Evolutionary conservation across 2,797 vertebrate genomes (phyloP), one percentile per base, ranked within the genome.

Genomic region (Liparis tanakae): DNA sequence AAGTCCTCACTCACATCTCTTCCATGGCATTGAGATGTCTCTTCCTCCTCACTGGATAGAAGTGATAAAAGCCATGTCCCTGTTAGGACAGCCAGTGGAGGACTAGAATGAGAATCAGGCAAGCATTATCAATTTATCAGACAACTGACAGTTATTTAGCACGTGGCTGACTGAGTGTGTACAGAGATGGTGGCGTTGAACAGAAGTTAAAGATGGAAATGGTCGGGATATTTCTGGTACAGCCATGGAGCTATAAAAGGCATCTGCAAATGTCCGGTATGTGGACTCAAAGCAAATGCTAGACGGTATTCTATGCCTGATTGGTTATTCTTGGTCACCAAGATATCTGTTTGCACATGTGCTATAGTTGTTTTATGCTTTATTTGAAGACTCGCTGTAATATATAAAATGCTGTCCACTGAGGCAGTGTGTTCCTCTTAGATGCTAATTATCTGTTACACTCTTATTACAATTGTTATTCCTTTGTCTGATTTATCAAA

Each of bases 161-260:
- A 1, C 53, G 34, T 71, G 61, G 34, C 67, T 36, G 34, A 60
- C 56, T 62, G 37, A 61, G 51, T 63, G 44, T 72, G 65, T 74
- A 36, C 70, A 48, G 75, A 60, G 64, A 76, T 68, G 58, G 66
- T 48, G 63, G 66, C 57, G 62, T 68, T 53, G 53, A 82, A 74
- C 65, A 22, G 39, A 56, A 70, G 74, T 73, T 70, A 82, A 80
- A 76, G 69, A 72, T 70, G 74, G 77, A 25, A 39, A 76, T 59
- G 70, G 72, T 41, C 0, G 71, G 56, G 77, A 30, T 91, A 88
- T 87, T 82, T 89, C 76, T 70, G 79, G 80, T 70, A 56, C 67
- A 39, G 75, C 54, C 57, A 22, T 68, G 36, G 54, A 39, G 70
- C 69, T 85, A 84, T 76, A 88, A 87, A 83, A 76, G 72, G 76